phyloP scores from a whole-genome alignment of 2,113 vertebrate genomes.

The Osmerus eperlanus region DNA sequence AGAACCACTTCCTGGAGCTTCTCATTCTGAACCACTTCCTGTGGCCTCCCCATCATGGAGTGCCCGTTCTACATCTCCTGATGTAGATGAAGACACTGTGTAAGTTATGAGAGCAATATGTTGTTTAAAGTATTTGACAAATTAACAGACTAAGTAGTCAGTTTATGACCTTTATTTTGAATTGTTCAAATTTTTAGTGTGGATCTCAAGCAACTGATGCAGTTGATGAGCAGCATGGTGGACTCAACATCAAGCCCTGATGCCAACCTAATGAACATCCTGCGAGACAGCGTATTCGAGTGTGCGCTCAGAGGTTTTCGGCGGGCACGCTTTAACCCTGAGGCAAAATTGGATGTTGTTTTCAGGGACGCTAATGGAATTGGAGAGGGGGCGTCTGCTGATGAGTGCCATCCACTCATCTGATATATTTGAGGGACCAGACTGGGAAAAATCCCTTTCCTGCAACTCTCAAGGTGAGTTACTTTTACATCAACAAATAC shows the following conservation, averaged over 20 bases:
- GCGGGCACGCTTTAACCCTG: conserved; percentile 7
- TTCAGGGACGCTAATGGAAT: conserved; percentile 12
- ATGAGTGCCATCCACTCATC: conserved; percentile 11
- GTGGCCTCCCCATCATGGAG: background rate
- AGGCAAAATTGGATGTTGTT: conserved; percentile 9
- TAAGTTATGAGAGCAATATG: background rate
- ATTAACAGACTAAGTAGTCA: too few relatives aligned
- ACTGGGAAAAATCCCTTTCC: conserved; percentile 6
- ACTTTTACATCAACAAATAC: background rate
- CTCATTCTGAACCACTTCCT: background rate
- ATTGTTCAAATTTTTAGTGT: background rate
- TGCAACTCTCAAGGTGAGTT: conserved; percentile 15
- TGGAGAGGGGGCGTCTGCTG: conserved; percentile 19
- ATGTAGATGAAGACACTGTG: too few relatives aligned
- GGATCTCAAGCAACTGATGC: background rate
- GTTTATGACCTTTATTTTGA: too few relatives aligned
- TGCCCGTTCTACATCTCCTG: background rate
- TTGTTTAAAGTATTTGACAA: too few relatives aligned
- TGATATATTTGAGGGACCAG: conserved; percentile 12
- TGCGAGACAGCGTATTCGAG: background rate
- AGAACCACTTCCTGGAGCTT: background rate
- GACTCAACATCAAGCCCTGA: background rate
- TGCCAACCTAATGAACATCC: conserved; percentile 18
- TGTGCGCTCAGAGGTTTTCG: background rate
- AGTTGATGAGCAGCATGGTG: background rate